Evolutionary conservation across 2,797 vertebrate species (phyloP), one percentile per base, ranked within the genome.

Genomic region (Pogonophryne albipinna): DNA sequence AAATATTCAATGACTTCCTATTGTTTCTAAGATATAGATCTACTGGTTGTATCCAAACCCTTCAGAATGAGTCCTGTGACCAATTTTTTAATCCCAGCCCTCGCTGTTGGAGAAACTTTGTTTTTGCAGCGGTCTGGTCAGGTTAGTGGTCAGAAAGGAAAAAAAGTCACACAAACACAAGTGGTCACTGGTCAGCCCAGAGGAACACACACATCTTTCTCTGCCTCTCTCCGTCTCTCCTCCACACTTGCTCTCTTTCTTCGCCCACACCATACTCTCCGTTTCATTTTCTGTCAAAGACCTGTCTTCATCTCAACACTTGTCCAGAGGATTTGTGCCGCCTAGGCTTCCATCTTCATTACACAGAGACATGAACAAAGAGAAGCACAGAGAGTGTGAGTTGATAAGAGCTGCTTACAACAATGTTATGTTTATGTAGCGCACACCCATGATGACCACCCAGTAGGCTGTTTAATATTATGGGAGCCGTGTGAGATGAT

Each of bases 91-190:
- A 12, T 58, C 17, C 31, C 10, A 38, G 65, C 42, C 46, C 44
- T 52, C 10, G 10, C 46, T 71, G 56, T 50, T 63, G 47, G 45
- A 62, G 20, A 66, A 71, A 49, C 5, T 1, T 47, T 76, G 67
- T 71, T 84, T 84, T 78, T 81, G 53, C 74, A 76, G 63, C 10
- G 41, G 77, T 79, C 79, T 81, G 82, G 66, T 78, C 66, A 72
- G 68, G 78, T 56, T 20, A 6, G 80, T 27, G 85, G 82, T 81
- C 80, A 76, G 68, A 41, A 67, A 62, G 56, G 71, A 69, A 73
- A 69, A 73, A 56, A 72, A 78, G 76, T 75, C 81, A 83, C 73
- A 83, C 61, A 87, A 86, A 86, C 80, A 85, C 14, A 57, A 58
- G 75, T 45, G 78, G 90, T 86, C 63, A 66, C 58, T 70, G 77